Evolutionary conservation across 2,888 invertebrate species (phyloP).

Genomic region (Anticlea derivata): DNA sequence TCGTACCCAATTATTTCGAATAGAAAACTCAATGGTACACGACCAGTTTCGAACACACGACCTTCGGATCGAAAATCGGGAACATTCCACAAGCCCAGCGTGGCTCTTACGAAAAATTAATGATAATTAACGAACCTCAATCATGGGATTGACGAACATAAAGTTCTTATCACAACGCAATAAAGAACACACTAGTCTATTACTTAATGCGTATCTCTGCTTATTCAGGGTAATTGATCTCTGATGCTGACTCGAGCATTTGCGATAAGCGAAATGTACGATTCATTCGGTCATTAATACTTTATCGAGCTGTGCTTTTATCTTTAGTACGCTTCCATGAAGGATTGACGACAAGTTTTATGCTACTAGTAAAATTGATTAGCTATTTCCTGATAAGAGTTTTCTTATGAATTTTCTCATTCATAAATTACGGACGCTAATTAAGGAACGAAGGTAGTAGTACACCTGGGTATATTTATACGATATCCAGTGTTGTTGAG

Average conservation of each 20-base stretch:
- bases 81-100: no score
- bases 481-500: no score
- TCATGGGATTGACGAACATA: slow-evolving; percentile 12
- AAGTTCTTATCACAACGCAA: slow-evolving; percentile 24
- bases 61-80: no score
- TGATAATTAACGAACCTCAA: slow-evolving; percentile 2
- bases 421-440: not conserved
- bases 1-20: no score
- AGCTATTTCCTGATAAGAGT: not conserved
- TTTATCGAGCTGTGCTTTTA: slow-evolving; percentile 38
- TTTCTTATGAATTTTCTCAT: slow-evolving; percentile 9
- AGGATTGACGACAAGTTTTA: slow-evolving; percentile 36
- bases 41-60: no score
- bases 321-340: slow-evolving; percentile 34
- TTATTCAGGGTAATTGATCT: slow-evolving; percentile 59
- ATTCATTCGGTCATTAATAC: slow-evolving; percentile 60
- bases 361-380: slow-evolving; percentile 18
- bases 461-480: no score
- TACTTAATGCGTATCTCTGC: slow-evolving; percentile 42
- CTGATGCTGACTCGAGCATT: slow-evolving; percentile 60
- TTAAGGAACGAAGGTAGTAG: no score
- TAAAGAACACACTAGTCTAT: slow-evolving; percentile 60
- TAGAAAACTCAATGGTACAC: no score
- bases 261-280: slow-evolving; percentile 57
- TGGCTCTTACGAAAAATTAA: no score